phyloP scores from a whole-genome alignment of 2,113 vertebrate species.

The Heloderma charlesbogerti region DNA sequence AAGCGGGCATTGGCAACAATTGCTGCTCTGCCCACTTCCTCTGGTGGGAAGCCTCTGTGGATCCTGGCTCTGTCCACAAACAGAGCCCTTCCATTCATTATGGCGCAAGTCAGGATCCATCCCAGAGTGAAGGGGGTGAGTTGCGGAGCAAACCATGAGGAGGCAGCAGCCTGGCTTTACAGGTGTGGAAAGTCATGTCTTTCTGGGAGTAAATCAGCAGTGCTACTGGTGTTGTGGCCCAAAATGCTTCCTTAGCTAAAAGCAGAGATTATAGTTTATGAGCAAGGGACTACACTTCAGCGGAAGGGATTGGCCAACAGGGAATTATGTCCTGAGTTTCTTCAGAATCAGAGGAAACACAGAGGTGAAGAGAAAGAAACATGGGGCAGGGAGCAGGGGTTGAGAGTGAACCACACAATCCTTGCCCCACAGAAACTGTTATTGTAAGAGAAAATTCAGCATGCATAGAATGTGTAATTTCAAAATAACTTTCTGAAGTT shows the following conservation, averaged over 20 bases:
- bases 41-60: not conserved
- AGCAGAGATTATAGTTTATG: not conserved
- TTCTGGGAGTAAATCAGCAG: not conserved
- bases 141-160: not conserved
- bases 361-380: not conserved
- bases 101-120: not conserved
- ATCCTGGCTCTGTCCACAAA: not conserved
- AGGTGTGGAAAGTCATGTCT: not conserved
- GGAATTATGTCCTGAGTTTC: not conserved
- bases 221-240: not conserved
- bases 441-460: conserved; percentile 28
- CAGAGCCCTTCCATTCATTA: not conserved
- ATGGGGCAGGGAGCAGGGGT: not conserved
- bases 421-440: conserved; percentile 2
- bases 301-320: too few species aligned
- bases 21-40: not conserved
- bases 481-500: conserved; percentile 16
- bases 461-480: conserved; percentile 10
- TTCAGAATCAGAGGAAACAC: not conserved
- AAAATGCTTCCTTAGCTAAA: not conserved
- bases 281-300: not conserved
- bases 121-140: not conserved
- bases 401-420: not conserved
- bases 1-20: not conserved
- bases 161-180: not conserved